These are phyloP conservation scores for Drosophila anceps DNA, from an alignment of 2,888 invertebrate species.

Conservation along the genomic window DNA sequence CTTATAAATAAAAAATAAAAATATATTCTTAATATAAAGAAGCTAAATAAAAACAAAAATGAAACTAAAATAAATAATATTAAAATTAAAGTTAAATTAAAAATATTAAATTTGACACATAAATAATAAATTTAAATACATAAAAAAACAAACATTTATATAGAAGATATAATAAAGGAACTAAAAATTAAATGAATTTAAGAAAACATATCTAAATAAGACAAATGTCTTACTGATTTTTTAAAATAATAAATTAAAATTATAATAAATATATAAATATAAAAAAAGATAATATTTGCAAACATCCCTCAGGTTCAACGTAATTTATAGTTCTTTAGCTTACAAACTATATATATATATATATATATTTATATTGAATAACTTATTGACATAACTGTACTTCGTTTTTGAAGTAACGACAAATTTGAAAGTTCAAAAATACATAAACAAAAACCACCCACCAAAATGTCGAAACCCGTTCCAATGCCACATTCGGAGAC, in stretches of 20 bases:
- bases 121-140: not conserved
- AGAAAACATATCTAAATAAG: not conserved
- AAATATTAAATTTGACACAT: no score
- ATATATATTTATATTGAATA: not conserved
- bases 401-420: slow-evolving; percentile 31
- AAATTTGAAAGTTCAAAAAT: slow-evolving; percentile 21
- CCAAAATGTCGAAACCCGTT: slow-evolving; percentile 82
- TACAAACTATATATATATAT: not conserved
- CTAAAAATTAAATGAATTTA: not conserved
- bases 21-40: no score
- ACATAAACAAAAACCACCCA: slow-evolving; percentile 37
- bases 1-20: no score
- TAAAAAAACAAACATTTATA: not conserved
- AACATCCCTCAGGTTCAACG: slow-evolving; percentile 4
- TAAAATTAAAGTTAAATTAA: no score
- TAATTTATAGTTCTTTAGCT: not conserved
- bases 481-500: slow-evolving; percentile 73
- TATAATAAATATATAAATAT: not conserved
- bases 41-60: not conserved
- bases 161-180: not conserved
- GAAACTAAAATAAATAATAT: no score
- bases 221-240: not conserved
- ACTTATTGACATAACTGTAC: slow-evolving; percentile 12
- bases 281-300: not conserved
- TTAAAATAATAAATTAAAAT: no score